Conservation (phyloP, 2,888 invertebrate species). For the Drosophila aldrichi region DNA sequence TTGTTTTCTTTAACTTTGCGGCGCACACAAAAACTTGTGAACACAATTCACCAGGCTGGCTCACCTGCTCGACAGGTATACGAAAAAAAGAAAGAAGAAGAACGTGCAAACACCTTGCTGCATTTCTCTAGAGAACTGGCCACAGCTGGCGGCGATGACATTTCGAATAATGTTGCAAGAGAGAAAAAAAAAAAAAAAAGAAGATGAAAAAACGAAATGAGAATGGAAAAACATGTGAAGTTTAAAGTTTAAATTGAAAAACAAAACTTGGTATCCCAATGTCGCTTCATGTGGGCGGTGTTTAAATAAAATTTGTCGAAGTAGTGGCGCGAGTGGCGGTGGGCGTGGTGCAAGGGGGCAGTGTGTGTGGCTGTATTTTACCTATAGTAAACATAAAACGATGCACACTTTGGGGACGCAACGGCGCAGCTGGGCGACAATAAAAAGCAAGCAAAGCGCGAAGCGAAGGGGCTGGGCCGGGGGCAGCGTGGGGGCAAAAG, state of each 20-base stretch:
- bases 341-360: background rate
- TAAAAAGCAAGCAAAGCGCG: constrained; percentile 67
- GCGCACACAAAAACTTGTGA: constrained; percentile 23
- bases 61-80: constrained; percentile 41
- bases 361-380: constrained; percentile 44
- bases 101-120: constrained; percentile 33
- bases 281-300: constrained; percentile 44
- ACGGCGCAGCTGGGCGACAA: constrained; percentile 72
- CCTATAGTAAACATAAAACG: constrained; percentile 76
- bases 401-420: constrained; percentile 74
- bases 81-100: background rate
- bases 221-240: constrained; percentile 47
- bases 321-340: constrained; percentile 11
- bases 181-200: constrained; percentile 3
- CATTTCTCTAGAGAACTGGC: constrained; percentile 47
- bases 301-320: constrained; percentile 62
- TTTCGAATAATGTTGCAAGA: constrained; percentile 51
- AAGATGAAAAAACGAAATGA: background rate
- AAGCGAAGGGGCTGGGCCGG: background rate
- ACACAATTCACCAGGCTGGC: constrained; percentile 44
- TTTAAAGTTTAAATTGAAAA: constrained; percentile 78
- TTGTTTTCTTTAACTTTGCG: constrained; percentile 27
- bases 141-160: constrained; percentile 68
- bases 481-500: constrained; percentile 57
- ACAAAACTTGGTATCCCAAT: constrained; percentile 51